These are phyloP conservation scores for Heliconius ethilla DNA, from an alignment of 2,888 invertebrate genomes.

Conservation along the genomic window DNA sequence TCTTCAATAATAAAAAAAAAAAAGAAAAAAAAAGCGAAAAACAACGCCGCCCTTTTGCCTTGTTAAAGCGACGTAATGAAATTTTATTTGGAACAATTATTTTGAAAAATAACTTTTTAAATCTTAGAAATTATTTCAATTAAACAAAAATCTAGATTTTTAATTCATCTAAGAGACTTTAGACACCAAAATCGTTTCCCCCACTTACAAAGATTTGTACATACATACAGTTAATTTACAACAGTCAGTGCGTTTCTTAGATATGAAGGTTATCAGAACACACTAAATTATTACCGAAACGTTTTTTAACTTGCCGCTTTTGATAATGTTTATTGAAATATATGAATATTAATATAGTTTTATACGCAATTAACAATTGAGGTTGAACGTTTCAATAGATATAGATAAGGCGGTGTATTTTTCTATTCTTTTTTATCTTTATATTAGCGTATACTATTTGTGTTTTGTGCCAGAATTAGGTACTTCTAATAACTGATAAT, in stretches of 20 bases:
- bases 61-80: no score
- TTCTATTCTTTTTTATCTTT: slow-evolving; percentile 12
- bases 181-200: not conserved
- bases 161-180: no score
- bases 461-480: not conserved
- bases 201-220: not conserved
- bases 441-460: not conserved
- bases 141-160: no score
- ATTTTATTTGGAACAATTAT: no score
- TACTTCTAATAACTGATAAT: not conserved
- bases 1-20: no score
- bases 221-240: slow-evolving; percentile 24
- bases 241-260: slow-evolving; percentile 37
- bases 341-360: slow-evolving; percentile 65
- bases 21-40: no score
- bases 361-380: slow-evolving; percentile 66
- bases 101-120: no score
- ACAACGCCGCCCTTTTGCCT: no score
- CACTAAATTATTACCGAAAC: slow-evolving; percentile 63
- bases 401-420: slow-evolving; percentile 36
- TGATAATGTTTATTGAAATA: slow-evolving; percentile 70
- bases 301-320: slow-evolving; percentile 66
- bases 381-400: slow-evolving; percentile 46
- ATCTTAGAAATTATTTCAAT: no score
- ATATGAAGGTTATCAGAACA: slow-evolving; percentile 63